A percentile compares a stretch with the other conserved stretches of the same genome.
Conservation (phyloP, 53 echinoderm and acorn worm genomes). For the Henricia sp. region DNA sequence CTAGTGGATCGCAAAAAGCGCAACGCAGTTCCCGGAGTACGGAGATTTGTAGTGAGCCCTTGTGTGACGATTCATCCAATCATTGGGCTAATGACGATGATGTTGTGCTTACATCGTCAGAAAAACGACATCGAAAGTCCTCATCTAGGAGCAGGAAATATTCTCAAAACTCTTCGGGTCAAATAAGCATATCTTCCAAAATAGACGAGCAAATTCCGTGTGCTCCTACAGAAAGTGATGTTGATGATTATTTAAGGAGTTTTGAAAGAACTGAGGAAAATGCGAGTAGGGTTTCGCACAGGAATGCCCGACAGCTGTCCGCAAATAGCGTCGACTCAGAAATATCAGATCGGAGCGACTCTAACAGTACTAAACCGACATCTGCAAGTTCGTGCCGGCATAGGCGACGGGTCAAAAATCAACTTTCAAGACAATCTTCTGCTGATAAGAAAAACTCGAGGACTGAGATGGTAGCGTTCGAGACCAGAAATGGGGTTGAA, state of each 20-base stretch:
- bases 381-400: slow-evolving; percentile 42
- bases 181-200: background rate
- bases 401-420: slow-evolving; percentile 35
- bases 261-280: background rate
- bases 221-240: background rate
- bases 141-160: slow-evolving; percentile 24
- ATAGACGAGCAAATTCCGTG: background rate
- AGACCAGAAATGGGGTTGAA: background rate
- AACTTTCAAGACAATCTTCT: slow-evolving; percentile 3
- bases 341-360: slow-evolving; percentile 40
- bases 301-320: slow-evolving; percentile 16
- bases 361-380: slow-evolving; percentile 16
- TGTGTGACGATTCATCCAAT: background rate
- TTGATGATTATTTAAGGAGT: no score
- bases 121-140: background rate
- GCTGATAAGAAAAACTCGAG: background rate
- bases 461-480: background rate
- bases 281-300: background rate
- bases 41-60: background rate
- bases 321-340: slow-evolving; percentile 33
- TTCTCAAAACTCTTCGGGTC: slow-evolving; percentile 18
- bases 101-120: background rate
- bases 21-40: slow-evolving; percentile 1
- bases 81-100: background rate
- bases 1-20: slow-evolving; percentile 40